These are phyloP conservation scores for Metopolophium dirhodum DNA, from an alignment of 1,140 invertebrate genomes.

Conservation along the genomic window DNA sequence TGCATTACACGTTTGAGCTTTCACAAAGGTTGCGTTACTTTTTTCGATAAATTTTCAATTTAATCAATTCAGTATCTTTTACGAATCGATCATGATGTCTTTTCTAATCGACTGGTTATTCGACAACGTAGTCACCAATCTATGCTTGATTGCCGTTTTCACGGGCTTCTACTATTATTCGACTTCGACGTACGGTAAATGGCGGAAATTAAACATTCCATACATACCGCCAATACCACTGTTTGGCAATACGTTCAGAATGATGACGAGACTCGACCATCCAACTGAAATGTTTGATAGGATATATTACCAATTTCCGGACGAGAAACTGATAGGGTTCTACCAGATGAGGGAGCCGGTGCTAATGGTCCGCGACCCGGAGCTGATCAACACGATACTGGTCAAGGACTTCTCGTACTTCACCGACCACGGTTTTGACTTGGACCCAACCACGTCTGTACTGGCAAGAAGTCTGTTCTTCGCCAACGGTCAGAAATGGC, in stretches of 20 bases:
- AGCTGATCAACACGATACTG: conserved; percentile 62
- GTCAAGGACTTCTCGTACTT: conserved; percentile 68
- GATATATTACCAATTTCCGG: not conserved
- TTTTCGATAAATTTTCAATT: not conserved
- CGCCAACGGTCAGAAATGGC: conserved; percentile 68
- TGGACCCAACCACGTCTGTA: conserved; percentile 65
- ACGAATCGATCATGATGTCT: too few species aligned
- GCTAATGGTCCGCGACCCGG: conserved; percentile 55
- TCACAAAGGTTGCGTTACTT: not conserved
- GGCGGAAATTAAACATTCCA: conserved; percentile 55
- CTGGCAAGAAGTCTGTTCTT: conserved; percentile 66
- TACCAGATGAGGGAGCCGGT: conserved; percentile 58
- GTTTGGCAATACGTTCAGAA: conserved; percentile 55
- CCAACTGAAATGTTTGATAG: not conserved
- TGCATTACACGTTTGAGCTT: not conserved
- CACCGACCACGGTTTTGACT: conserved; percentile 64
- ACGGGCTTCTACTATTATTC: not conserved
- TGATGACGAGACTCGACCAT: not conserved
- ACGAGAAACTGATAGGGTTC: conserved; percentile 40
- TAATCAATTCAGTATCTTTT: too few species aligned
- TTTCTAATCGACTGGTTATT: too few species aligned
- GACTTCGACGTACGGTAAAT: conserved; percentile 51
- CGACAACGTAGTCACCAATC: not conserved
- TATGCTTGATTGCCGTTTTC: too few species aligned
- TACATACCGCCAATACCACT: conserved; percentile 55